Evolutionary conservation across 2,113 vertebrate species (phyloP).

Genomic region (Vulpes vulpes): DNA sequence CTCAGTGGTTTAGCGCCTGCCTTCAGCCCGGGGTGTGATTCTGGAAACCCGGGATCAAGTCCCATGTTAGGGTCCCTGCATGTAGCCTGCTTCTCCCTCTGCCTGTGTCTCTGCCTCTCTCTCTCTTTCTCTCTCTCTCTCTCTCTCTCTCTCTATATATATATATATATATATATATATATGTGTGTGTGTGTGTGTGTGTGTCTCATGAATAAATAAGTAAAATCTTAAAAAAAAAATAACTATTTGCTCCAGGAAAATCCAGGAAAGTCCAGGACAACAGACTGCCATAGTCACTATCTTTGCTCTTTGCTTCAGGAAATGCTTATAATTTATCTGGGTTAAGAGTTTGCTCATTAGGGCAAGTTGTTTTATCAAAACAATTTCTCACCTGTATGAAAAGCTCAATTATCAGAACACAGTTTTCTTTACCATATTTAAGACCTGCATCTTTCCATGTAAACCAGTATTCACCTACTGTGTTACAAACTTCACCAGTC

Average conservation of each 20-base stretch:
- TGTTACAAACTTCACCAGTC: not conserved
- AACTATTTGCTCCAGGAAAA: not conserved
- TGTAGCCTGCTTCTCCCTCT: no score
- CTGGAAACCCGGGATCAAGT: no score
- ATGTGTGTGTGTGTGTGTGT: no score
- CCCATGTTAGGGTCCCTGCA: no score
- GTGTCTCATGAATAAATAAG: no score
- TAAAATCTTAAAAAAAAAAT: no score
- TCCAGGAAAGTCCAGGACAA: not conserved
- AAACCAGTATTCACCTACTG: not conserved
- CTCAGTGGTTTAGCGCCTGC: no score
- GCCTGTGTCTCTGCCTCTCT: no score
- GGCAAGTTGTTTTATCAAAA: not conserved
- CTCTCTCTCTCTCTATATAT: no score
- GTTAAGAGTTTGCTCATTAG: not conserved
- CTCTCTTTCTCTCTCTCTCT: no score
- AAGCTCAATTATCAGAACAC: not conserved
- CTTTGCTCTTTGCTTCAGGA: not conserved
- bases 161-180: no score
- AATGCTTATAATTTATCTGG: not conserved
- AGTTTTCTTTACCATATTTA: not conserved
- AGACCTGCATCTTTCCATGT: not conserved
- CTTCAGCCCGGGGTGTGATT: no score
- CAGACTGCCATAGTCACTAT: not conserved
- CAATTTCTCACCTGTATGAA: not conserved